Base-by-base conservation (phyloP, 2,797 vertebrate genomes). In the Geotrypetes seraphini region DNA sequence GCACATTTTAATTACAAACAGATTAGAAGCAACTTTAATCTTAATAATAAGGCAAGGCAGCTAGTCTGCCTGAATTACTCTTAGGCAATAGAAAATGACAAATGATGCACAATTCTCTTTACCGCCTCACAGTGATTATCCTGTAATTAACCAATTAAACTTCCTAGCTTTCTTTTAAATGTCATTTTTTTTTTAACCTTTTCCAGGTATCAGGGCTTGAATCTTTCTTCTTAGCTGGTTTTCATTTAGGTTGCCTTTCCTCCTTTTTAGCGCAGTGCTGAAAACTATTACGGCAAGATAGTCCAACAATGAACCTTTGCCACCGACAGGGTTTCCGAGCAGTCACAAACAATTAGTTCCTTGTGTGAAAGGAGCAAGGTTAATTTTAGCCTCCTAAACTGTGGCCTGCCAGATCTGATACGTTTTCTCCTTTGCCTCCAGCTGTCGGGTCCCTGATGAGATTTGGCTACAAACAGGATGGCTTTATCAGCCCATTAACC, bases 311-410 rank as follows among this genome's bases (percentile, higher is more conserved):
- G 53, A 69, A 56, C 50, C 38, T 66, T 57, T 66, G 57, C 58
- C 57, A 52, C 18, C 16, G 54, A 55, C 55, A 43, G 50, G 37
- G 58, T 53, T 62, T n/a, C n/a, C 37, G 62, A 53, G 46, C 51
- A 58, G 69, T 72, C 73, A 69, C 51, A 61, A 66, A 58, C 44
- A 65, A 73, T 72, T 64, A 68, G 50, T 43, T 63, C 43, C 53
- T 63, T 43, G 50, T 39, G 16, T 62, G 62, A 63, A 50, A 7
- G 17, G 42, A 63, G 46, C 60, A 67, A 66, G 69, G 68, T 75
- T 73, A 67, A 68, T 69, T 71, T 68, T 66, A 63, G 53, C 56
- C 43, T 67, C 31, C 57, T 63, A 64, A 55, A 50, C 39, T 57
- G 47, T 39, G 49, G 66, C 34, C 59, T 71, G 69, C 53, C 61